Evolutionary conservation across 1,140 invertebrate genomes (phyloP).

Genomic region (Zaprionus vittiger): DNA sequence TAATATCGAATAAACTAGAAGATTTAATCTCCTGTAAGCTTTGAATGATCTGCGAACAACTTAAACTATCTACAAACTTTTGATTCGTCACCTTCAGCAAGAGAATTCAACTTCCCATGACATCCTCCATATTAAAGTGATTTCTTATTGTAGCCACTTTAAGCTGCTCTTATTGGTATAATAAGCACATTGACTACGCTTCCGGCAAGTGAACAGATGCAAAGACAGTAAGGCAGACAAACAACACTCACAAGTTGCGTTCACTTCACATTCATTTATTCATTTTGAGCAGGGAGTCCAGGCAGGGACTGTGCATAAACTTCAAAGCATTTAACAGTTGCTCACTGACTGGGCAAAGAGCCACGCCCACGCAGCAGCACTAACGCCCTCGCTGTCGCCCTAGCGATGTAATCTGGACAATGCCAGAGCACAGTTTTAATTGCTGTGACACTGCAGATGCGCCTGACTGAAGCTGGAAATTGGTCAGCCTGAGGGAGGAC

Average conservation of each 20-base stretch:
- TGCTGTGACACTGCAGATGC: slow-evolving; percentile 75
- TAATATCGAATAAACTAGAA: not conserved
- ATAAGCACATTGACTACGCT: slow-evolving; percentile 18
- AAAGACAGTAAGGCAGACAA: too few species aligned
- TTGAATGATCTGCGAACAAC: not conserved
- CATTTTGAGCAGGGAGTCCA: slow-evolving; percentile 30
- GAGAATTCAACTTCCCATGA: not conserved
- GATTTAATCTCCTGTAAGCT: not conserved
- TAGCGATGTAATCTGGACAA: slow-evolving; percentile 73
- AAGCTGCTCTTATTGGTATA: slow-evolving; percentile 1
- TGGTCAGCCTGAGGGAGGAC: slow-evolving; percentile 25
- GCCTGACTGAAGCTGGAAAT: slow-evolving; percentile 61
- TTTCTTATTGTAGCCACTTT: not conserved
- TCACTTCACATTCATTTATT: slow-evolving; percentile 45
- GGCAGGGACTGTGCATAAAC: slow-evolving; percentile 61
- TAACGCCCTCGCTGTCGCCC: not conserved
- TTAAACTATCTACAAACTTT: not conserved
- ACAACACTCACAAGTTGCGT: slow-evolving; percentile 4
- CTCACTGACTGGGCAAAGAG: slow-evolving; percentile 52
- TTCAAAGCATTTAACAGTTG: slow-evolving; percentile 77
- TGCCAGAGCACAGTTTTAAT: slow-evolving; percentile 76
- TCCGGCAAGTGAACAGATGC: not conserved
- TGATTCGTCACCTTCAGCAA: not conserved
- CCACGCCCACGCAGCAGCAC: slow-evolving; percentile 27
- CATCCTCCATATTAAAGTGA: not conserved